These are phyloP conservation scores for Eidolon helvum DNA, from an alignment of 2,113 vertebrate genomes.

Conservation along the genomic window DNA sequence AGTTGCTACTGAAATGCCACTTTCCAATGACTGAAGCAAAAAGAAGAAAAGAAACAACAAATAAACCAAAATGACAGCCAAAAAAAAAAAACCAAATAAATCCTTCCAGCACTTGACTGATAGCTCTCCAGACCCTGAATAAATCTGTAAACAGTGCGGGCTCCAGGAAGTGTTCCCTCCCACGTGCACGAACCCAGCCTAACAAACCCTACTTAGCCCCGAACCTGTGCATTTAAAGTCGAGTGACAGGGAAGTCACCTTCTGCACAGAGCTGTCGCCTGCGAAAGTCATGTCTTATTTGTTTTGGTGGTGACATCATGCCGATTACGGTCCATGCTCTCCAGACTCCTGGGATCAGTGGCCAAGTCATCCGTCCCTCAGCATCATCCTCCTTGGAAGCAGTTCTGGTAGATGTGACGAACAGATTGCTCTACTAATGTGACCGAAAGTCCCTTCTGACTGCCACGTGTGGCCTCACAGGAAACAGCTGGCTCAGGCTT, in stretches of 20 bases:
- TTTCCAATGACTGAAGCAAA: not conserved
- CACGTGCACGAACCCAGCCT: accelerated
- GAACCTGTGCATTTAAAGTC: too few relatives aligned
- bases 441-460: not conserved
- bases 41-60: not conserved
- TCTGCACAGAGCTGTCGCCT: too few relatives aligned
- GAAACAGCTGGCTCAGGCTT: not conserved
- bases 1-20: accelerated
- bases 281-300: not conserved
- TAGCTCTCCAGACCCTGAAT: not conserved
- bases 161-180: accelerated
- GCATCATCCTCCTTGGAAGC: not conserved
- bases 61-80: too few relatives aligned
- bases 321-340: accelerated
- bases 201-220: too few relatives aligned
- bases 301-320: accelerated
- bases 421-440: not conserved
- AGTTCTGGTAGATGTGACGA: not conserved
- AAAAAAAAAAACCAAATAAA: not conserved
- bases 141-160: too few relatives aligned
- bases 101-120: not conserved
- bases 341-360: not conserved
- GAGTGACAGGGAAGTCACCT: accelerated
- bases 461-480: not conserved
- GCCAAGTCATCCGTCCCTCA: too few relatives aligned